Conservation (phyloP, 2,797 vertebrate genomes). For the Sebastes taczanowskii region DNA sequence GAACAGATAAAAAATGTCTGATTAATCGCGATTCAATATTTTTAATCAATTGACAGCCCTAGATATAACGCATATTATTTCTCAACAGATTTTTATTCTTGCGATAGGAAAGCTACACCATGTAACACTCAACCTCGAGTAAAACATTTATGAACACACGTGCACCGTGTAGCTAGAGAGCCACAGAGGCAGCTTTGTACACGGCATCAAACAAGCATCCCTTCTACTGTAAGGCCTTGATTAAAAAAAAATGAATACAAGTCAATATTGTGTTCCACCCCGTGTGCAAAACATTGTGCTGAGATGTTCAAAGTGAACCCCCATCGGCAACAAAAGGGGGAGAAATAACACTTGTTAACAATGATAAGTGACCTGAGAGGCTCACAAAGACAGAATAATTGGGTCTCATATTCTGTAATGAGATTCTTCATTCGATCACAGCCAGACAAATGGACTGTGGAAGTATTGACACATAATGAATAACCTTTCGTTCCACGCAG, state of each 20-base stretch:
- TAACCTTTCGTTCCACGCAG: conserved; percentile 49
- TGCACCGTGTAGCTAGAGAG: not conserved
- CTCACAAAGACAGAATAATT: conserved; percentile 42
- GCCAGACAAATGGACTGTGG: conserved; percentile 51
- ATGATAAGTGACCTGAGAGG: conserved; percentile 38
- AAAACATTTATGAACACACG: not conserved
- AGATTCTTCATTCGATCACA: conserved; percentile 57
- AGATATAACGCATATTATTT: not conserved
- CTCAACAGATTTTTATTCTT: not conserved
- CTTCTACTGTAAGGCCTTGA: not conserved
- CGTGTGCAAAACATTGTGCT: conserved; percentile 9
- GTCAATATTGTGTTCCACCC: conserved; percentile 9
- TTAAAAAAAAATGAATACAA: conserved; percentile 11
- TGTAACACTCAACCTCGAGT: not conserved
- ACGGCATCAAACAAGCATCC: conserved; percentile 1
- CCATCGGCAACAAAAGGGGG: not conserved
- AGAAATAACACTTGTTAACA: conserved; percentile 27
- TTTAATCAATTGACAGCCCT: no score
- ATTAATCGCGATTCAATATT: no score
- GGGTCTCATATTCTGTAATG: conserved; percentile 51
- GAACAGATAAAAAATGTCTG: no score
- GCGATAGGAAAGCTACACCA: not conserved
- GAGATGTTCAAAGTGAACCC: conserved; percentile 16
- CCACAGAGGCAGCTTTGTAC: not conserved
- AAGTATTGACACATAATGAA: conserved; percentile 63